Evolutionary conservation across 2,888 invertebrate genomes (phyloP), one percentile per base, ranked within the genome.

Genomic region (Ligdia adustata): DNA sequence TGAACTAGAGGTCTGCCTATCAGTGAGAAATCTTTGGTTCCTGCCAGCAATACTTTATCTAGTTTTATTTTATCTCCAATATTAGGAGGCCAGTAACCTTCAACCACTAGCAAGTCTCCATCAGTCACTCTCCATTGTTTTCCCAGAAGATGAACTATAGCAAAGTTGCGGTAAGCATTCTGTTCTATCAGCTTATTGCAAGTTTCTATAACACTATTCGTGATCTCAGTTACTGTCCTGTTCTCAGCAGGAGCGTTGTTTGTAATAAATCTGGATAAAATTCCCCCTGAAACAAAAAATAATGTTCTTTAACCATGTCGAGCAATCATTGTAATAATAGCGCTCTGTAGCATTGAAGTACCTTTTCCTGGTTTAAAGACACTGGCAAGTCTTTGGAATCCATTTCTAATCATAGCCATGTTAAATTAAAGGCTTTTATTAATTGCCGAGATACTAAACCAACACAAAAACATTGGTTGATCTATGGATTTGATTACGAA

Each of bases 61-160:
- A 97, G 80, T 53, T 92, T 93, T 39, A 98, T 92, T 79, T 93
- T 84, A 69, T 97, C 97, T 0, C 97, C 96, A 42, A 93, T 91
- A 38, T 92, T 93, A 1, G 97, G 96, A 16, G 95, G 94, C 96
- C 97, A 97, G 68, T 93, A 93, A 0, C 96, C 96, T 80, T 96
- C 95, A 0, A 97, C 87, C 0, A 97, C 91, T 15, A 98, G 91
- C 2, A 97, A 86, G 81, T 98, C 98, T n/a, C 95, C 96, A 46
- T 94, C 91, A 0, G 97, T 96, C 0, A 98, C 91, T 81, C 96
- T 95, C 82, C 94, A 96, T 69, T 97, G 97, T 79, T 95, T 96
- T 6, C 97, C 97, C 50, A 93, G 90, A 9, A 97, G 63, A 64
- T 96, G 94, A 0, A 98, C 91, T 1, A 97, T 92, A 0, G 97